These are phyloP conservation scores for Thamnophis elegans DNA, from an alignment of 2,797 vertebrate genomes.

Conservation along the genomic window DNA sequence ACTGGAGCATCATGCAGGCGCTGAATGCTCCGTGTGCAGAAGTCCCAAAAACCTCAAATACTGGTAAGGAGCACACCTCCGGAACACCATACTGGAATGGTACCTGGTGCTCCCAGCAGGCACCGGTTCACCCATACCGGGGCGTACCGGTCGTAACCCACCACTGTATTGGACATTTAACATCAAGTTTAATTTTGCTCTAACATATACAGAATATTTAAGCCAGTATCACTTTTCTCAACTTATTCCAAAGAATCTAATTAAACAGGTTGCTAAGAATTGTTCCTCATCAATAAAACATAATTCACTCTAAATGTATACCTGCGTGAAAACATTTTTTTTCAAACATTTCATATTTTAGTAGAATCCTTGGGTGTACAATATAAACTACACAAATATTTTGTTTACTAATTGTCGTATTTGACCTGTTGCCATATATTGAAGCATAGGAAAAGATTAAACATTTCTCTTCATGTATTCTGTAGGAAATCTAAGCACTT, in stretches of 20 bases:
- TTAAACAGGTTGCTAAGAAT: not conserved
- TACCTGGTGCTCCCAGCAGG: too few relatives aligned
- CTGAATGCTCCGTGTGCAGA: too few relatives aligned
- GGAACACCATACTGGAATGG: too few relatives aligned
- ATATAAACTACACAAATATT: not conserved
- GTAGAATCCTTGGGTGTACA: not conserved
- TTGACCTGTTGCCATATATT: not conserved
- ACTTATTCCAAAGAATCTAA: not conserved
- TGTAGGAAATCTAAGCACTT: not conserved
- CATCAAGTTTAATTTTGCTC: not conserved
- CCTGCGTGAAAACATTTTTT: not conserved
- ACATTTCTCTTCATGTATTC: not conserved
- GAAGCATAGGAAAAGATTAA: not conserved
- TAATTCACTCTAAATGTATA: not conserved
- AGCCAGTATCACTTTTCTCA: not conserved
- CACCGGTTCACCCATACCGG: too few relatives aligned
- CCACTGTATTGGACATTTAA: not conserved
- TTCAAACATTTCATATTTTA: not conserved
- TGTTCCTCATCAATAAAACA: not conserved
- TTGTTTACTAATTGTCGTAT: not conserved
- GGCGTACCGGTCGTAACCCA: too few relatives aligned
- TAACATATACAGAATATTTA: not conserved
- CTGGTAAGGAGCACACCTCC: too few relatives aligned
- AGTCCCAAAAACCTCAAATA: too few relatives aligned
- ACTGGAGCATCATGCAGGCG: too few relatives aligned